Percentiles rank a stretch among this genome's conserved stretches.
Evolutionary conservation across 1,140 invertebrate genomes (phyloP).

Genomic region (Ips nitidus): DNA sequence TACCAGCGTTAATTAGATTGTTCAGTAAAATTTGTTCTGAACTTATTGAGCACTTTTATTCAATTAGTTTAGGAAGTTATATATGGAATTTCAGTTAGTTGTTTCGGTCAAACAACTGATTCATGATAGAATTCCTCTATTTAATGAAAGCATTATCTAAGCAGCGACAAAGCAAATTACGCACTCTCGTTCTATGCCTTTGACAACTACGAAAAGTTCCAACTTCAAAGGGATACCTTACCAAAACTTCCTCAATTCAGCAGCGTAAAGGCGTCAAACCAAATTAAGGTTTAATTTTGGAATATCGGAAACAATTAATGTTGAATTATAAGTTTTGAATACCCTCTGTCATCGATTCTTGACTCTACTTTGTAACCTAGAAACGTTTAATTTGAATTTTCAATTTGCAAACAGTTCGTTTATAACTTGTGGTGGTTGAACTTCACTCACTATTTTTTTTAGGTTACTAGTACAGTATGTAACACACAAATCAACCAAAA

Average conservation of each 20-base stretch:
- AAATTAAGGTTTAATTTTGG: slow-evolving; percentile 4
- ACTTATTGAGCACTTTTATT: too few relatives aligned
- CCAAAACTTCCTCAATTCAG: slow-evolving; percentile 4
- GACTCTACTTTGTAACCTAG: not conserved
- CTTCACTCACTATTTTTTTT: too few relatives aligned
- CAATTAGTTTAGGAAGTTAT: too few relatives aligned
- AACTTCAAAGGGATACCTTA: slow-evolving; percentile 12
- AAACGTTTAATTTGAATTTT: slow-evolving; percentile 1
- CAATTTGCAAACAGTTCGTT: slow-evolving; percentile 1
- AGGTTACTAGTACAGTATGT: too few relatives aligned
- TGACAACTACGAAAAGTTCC: slow-evolving; percentile 13
- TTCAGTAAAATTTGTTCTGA: too few relatives aligned
- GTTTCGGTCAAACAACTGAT: too few relatives aligned
- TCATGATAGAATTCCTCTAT: too few relatives aligned
- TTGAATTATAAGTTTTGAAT: slow-evolving; percentile 1
- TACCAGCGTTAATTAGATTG: too few relatives aligned
- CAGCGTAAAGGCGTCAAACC: not conserved
- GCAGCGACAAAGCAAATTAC: not conserved
- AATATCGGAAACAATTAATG: slow-evolving; percentile 6
- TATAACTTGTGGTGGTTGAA: not conserved
- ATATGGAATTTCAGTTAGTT: too few relatives aligned
- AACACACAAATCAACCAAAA: too few relatives aligned
- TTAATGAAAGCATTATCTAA: too few relatives aligned
- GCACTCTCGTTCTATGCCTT: not conserved
- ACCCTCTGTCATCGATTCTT: not conserved